These are phyloP conservation scores for Peromyscus attwateri DNA, from an alignment of 2,797 vertebrate species.

Conservation along the genomic window DNA sequence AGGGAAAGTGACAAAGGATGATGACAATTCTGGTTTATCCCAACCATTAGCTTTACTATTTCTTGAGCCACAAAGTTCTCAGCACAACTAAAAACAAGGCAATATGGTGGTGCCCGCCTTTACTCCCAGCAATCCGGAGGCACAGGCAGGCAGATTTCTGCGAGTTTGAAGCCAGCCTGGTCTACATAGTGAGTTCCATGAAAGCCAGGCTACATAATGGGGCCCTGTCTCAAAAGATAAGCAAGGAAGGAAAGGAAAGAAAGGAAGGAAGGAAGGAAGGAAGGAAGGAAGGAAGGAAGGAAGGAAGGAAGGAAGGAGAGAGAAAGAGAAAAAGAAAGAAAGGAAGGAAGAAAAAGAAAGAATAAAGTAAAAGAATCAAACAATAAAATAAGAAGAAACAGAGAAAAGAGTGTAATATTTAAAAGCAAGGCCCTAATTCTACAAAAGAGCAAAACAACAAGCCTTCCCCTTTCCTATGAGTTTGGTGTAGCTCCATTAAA, in stretches of 20 bases:
- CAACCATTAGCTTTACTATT: neutral
- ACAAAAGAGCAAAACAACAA: neutral
- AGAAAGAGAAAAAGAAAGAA: no score
- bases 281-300: no score
- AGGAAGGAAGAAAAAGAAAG: no score
- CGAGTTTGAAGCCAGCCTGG: neutral
- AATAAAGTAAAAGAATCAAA: neutral
- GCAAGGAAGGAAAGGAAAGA: neutral
- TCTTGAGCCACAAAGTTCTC: neutral
- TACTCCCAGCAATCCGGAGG: neutral
- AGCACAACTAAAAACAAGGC: neutral
- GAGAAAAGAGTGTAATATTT: neutral
- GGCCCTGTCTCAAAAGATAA: neutral
- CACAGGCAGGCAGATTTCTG: neutral
- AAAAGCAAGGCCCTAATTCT: constrained; percentile 35
- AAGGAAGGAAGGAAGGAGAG: neutral
- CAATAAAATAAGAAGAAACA: neutral
- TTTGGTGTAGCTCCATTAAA: neutral
- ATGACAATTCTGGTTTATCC: neutral
- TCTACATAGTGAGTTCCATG: neutral
- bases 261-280: no score
- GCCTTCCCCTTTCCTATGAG: neutral
- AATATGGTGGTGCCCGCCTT: neutral
- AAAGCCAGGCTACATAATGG: neutral
- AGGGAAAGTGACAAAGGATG: neutral